A percentile compares a stretch with the other conserved stretches of the same genome.
Conservation (phyloP, 2,888 invertebrate genomes). For the Lamproptera curius region DNA sequence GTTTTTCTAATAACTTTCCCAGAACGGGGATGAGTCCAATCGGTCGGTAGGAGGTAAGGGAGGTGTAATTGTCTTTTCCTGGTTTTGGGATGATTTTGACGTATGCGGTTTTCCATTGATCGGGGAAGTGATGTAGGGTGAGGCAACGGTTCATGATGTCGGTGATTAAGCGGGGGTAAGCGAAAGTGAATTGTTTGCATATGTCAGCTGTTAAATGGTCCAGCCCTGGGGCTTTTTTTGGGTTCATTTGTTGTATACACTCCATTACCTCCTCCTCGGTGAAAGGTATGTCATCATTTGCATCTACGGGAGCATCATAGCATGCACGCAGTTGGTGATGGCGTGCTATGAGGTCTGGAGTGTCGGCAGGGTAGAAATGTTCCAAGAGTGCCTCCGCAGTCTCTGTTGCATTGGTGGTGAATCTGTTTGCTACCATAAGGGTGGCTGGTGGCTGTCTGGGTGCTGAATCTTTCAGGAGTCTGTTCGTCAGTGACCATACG, state of each 20-base stretch:
- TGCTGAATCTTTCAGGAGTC: background rate
- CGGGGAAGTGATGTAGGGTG: slow-evolving; percentile 21
- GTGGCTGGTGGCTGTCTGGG: background rate
- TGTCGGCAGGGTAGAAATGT: slow-evolving; percentile 25
- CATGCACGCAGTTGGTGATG: background rate
- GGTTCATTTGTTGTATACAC: slow-evolving; percentile 22
- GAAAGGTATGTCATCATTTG: slow-evolving; percentile 13
- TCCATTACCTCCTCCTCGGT: slow-evolving; percentile 6
- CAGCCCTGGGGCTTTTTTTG: slow-evolving; percentile 25
- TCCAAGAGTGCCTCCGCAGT: slow-evolving; percentile 19
- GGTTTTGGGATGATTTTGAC: slow-evolving; percentile 24
- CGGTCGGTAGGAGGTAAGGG: background rate
- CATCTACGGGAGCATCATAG: background rate
- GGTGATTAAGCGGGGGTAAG: background rate
- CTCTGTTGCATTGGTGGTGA: background rate
- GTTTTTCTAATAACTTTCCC: background rate
- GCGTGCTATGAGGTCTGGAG: slow-evolving; percentile 3
- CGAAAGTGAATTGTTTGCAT: background rate
- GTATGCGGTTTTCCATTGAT: slow-evolving; percentile 22
- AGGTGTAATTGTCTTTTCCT: background rate
- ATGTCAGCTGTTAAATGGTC: slow-evolving; percentile 22
- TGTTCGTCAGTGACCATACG: background rate
- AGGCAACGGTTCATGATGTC: slow-evolving; percentile 4
- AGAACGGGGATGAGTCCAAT: background rate
- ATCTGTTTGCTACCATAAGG: background rate